A percentile compares a stretch with the other conserved stretches of the same genome.
These are phyloP conservation scores for Saturnia pavonia DNA, from an alignment of 2,888 invertebrate species.

Conservation along the genomic window DNA sequence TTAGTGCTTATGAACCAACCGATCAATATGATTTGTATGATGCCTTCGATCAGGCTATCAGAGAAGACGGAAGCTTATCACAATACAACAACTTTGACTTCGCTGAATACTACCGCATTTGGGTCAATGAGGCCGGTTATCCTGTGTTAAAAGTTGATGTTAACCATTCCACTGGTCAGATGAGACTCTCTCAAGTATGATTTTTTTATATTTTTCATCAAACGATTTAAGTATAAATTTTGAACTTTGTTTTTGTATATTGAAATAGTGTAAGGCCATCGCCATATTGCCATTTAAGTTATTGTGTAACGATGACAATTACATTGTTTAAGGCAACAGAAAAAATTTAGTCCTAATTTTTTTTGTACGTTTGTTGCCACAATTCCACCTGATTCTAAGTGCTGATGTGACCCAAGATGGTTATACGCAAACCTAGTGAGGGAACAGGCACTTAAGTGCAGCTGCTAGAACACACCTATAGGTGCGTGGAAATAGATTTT, in stretches of 20 bases:
- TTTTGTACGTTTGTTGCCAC: too few relatives aligned
- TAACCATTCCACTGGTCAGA: constrained; percentile 57
- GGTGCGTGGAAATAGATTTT: too few relatives aligned
- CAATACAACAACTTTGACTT: constrained; percentile 61
- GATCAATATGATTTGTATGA: constrained; percentile 74
- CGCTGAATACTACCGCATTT: constrained; percentile 78
- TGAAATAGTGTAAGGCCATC: not conserved
- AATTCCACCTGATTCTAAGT: too few relatives aligned
- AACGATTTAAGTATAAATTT: not conserved
- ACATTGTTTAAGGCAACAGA: too few relatives aligned
- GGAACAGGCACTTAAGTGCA: too few relatives aligned
- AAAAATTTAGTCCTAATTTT: too few relatives aligned
- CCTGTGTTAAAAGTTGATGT: constrained; percentile 80
- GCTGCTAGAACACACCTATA: too few relatives aligned
- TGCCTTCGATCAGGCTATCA: constrained; percentile 66
- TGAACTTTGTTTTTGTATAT: not conserved
- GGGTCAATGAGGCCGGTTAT: constrained; percentile 84
- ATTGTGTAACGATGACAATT: too few relatives aligned
- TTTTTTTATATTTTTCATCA: not conserved
- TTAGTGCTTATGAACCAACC: constrained; percentile 66
- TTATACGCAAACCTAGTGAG: too few relatives aligned
- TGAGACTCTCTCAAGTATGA: constrained; percentile 65
- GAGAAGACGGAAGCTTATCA: constrained; percentile 51
- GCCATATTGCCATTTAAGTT: too few relatives aligned
- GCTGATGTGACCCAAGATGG: too few relatives aligned